Percentiles rank a stretch among this genome's conserved stretches.
phyloP scores from a whole-genome alignment of 2,113 vertebrate genomes.

The Neopipo cinnamomea region DNA sequence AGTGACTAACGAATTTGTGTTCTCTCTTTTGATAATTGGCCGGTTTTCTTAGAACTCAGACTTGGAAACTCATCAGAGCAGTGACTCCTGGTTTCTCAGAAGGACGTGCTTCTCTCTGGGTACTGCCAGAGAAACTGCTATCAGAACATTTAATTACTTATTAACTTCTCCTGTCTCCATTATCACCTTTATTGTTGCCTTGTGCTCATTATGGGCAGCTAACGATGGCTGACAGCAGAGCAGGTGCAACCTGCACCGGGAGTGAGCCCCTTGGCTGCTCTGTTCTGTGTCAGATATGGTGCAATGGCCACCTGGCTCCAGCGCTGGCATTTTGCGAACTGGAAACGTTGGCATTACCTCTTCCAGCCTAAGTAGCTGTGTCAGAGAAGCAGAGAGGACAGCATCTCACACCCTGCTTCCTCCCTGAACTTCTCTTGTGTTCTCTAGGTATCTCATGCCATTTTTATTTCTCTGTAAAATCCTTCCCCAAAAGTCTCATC shows the following conservation, averaged over 20 bases:
- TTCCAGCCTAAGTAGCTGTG: not conserved
- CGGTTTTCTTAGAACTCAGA: not conserved
- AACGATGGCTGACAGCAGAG: not conserved
- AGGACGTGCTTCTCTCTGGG: not conserved
- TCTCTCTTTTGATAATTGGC: not conserved
- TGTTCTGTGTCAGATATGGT: not conserved
- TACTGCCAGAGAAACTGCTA: not conserved
- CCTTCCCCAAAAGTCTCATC: not conserved
- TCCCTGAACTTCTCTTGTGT: not conserved
- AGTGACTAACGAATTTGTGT: not conserved
- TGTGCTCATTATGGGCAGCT: not conserved
- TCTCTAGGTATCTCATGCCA: not conserved
- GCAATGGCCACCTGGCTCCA: not conserved
- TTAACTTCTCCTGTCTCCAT: not conserved
- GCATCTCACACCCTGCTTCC: not conserved
- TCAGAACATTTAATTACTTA: not conserved
- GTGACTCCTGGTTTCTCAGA: not conserved
- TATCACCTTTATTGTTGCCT: not conserved
- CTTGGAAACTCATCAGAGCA: not conserved
- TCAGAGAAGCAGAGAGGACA: not conserved
- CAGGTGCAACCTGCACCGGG: not conserved
- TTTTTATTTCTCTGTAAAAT: slow-evolving; percentile 2
- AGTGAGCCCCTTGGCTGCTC: not conserved
- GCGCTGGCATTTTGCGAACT: not conserved
- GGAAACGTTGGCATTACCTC: not conserved